Base-by-base conservation (phyloP, 2,113 vertebrate species). In the rabbit (Oryctolagus cuniculus) region DNA sequence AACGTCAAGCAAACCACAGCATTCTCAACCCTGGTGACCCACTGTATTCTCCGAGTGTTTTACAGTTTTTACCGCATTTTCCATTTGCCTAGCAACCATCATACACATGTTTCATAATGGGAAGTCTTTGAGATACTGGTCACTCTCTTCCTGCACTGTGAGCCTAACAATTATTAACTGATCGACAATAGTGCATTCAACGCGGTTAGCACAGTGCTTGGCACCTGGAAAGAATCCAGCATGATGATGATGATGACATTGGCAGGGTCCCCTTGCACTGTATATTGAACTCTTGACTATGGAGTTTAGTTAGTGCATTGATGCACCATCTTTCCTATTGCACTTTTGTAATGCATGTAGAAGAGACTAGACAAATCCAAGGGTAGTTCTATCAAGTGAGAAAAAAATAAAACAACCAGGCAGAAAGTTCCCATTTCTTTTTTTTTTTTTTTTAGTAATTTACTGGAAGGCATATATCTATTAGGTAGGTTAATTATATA, bases 71-170 rank as follows among this genome's bases (percentile, higher is more conserved):
- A 36, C 25, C 78, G 49, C 38, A n/a, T 77, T 90, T 87, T 38
- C 29, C 31, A 7, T 83, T 86, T 91, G 86, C 49, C 9, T 91
- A 51, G 69, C 69, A 82, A 92, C 74, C 74, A 34, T 66, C 8
- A 63, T 51, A 25, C 63, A 70, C 55, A 61, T 5, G 19, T 91
- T 89, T 95, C 92, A 38, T 81, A 73, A 73, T 55, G 75, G 61
- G 87, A 94, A 19, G 17, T 82, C 70, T 74, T 89, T 83, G 67
- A 80, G 74, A 86, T 88, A 94, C 95, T 96, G 34, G 49, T 67
- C 90, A 84, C 80, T 83, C 73, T 93, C 58, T 74, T 72, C 44
- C 63, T 69, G 64, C 66, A 72, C 55, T 36, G 44, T 69, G 85
- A 78, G 19, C 67, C 61, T 63, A 90, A 87, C 53, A 84, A 90